phyloP scores from a whole-genome alignment of 1,140 invertebrate species.

The Formica selysi region DNA sequence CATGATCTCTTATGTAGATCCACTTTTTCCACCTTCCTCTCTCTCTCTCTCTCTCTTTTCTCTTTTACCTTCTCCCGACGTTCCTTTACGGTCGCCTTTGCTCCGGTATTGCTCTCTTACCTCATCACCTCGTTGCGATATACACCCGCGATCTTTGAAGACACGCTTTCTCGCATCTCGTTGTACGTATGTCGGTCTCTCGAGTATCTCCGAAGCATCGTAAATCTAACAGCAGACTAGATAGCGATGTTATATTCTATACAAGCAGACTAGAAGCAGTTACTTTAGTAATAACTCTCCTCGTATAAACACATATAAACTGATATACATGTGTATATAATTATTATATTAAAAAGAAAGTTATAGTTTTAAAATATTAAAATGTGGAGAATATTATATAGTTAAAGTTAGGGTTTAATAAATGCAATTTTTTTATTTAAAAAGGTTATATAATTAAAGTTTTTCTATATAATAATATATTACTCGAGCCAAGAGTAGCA shows the following conservation, averaged over 20 bases:
- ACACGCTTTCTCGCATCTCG: conserved; percentile 69
- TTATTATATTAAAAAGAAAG: not conserved
- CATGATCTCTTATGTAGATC: conserved; percentile 82
- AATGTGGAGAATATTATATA: not conserved
- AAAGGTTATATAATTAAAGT: not conserved
- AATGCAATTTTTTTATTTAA: not conserved
- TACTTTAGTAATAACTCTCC: conserved; percentile 6
- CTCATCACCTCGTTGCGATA: conserved; percentile 63
- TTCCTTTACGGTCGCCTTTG: conserved; percentile 63
- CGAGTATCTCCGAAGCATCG: conserved; percentile 5
- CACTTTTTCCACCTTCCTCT: conserved; percentile 46
- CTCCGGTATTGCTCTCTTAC: conserved; percentile 71
- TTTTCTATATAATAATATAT: not conserved
- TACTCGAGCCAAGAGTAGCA: not conserved
- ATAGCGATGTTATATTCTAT: not conserved
- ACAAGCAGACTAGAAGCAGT: not conserved
- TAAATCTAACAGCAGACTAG: conserved; percentile 33
- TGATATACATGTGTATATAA: not conserved
- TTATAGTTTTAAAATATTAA: not conserved
- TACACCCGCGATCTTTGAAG: conserved; percentile 63
- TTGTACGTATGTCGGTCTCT: not conserved
- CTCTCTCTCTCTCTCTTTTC: not conserved
- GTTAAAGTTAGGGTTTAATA: not conserved
- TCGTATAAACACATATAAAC: not conserved
- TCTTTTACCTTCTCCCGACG: conserved; percentile 38